phyloP scores from a whole-genome alignment of 2,888 invertebrate species.

The Hydrotaea cyrtoneurina region DNA sequence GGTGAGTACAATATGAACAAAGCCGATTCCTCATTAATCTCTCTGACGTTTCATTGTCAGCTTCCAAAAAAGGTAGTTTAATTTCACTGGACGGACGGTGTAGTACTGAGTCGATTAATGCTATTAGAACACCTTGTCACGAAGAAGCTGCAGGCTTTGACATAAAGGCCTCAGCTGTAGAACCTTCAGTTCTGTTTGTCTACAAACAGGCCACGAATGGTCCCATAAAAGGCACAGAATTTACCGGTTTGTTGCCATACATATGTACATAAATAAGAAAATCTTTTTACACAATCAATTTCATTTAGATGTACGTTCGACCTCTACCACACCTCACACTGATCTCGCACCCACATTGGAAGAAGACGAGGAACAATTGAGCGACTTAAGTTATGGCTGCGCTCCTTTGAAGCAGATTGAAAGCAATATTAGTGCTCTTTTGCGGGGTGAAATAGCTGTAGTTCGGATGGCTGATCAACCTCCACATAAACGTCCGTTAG shows the following conservation, averaged over 20 bases:
- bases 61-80: slow-evolving; percentile 60
- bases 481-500: slow-evolving; percentile 78
- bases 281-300: background rate
- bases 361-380: slow-evolving; percentile 85
- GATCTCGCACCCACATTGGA: slow-evolving; percentile 87
- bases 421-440: slow-evolving; percentile 87
- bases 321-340: slow-evolving; percentile 82
- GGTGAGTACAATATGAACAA: slow-evolving; percentile 30
- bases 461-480: slow-evolving; percentile 76
- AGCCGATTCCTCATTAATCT: too few relatives aligned
- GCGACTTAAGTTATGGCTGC: slow-evolving; percentile 82
- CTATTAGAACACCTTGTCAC: slow-evolving; percentile 72
- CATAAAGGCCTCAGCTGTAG: slow-evolving; percentile 70
- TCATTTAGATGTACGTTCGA: slow-evolving; percentile 74
- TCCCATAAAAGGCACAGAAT: slow-evolving; percentile 47
- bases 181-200: slow-evolving; percentile 57
- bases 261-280: background rate
- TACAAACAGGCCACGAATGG: slow-evolving; percentile 60
- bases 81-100: slow-evolving; percentile 71
- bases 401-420: slow-evolving; percentile 87
- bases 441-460: slow-evolving; percentile 81
- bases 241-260: slow-evolving; percentile 43
- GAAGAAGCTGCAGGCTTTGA: slow-evolving; percentile 72
- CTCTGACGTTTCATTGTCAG: too few relatives aligned
- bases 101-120: slow-evolving; percentile 69